Percentiles rank a stretch among this genome's conserved stretches.
Evolutionary conservation across 2,113 vertebrate genomes (phyloP).

Genomic region (Silurus asotus): DNA sequence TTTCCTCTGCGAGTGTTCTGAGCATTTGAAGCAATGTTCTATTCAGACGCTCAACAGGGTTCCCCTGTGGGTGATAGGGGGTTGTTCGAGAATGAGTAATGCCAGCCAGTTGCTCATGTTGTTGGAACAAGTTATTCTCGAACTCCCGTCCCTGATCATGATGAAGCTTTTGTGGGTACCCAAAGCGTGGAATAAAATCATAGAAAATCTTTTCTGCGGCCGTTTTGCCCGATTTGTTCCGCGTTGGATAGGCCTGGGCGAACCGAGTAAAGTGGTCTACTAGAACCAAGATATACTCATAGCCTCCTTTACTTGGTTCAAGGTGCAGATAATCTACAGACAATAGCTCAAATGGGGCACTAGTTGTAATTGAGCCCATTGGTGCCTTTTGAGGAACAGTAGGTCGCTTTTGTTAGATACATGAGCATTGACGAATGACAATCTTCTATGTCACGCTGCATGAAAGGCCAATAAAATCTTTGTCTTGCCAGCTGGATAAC

Average conservation of each 20-base stretch:
- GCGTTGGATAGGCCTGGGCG: conserved; percentile 15
- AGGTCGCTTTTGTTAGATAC: conserved; percentile 32
- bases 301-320: conserved; percentile 17
- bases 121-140: too few relatives aligned
- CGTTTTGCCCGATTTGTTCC: background rate
- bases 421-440: conserved; percentile 21
- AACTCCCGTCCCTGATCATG: too few relatives aligned
- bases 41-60: too few relatives aligned
- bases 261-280: conserved; percentile 28
- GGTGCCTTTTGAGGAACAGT: conserved; percentile 8
- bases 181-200: too few relatives aligned
- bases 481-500: conserved; percentile 31
- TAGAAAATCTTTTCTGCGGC: background rate
- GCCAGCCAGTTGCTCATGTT: too few relatives aligned
- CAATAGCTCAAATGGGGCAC: conserved; percentile 27
- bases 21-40: too few relatives aligned
- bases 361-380: conserved; percentile 8
- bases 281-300: conserved; percentile 30
- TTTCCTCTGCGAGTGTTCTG: too few relatives aligned
- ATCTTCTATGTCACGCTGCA: conserved; percentile 39
- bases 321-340: conserved; percentile 25
- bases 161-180: too few relatives aligned
- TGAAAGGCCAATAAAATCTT: conserved; percentile 43
- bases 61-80: too few relatives aligned
- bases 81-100: too few relatives aligned